Conservation (phyloP, 2,113 vertebrate genomes). For the Zosterops pallidus region DNA sequence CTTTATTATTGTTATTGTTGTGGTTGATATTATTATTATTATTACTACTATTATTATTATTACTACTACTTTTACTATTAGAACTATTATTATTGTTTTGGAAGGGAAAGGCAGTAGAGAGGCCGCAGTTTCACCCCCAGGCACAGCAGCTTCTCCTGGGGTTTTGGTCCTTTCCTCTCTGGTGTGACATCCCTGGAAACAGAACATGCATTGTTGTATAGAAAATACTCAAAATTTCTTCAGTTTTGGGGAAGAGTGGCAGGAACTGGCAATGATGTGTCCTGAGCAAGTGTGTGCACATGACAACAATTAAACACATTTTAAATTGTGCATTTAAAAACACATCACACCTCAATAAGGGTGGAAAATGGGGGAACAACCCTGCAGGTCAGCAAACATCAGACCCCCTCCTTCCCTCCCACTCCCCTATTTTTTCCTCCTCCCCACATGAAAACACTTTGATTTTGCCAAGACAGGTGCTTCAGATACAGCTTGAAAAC, state of each 20-base stretch:
- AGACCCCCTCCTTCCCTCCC: not conserved
- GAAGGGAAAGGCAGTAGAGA: not conserved
- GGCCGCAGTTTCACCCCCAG: not conserved
- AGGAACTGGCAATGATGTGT: not conserved
- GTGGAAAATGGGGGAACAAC: accelerated
- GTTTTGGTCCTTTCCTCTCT: not conserved
- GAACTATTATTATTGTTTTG: not conserved
- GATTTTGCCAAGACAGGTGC: constrained; percentile 65
- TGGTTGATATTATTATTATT: accelerated
- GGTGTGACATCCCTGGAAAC: not conserved
- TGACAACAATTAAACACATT: not conserved
- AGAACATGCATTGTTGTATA: not conserved
- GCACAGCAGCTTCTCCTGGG: not conserved
- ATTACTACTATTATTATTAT: not conserved
- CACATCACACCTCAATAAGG: not conserved
- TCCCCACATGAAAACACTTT: not conserved
- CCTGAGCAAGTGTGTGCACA: not conserved
- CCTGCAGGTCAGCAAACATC: accelerated
- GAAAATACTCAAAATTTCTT: not conserved
- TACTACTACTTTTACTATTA: not conserved
- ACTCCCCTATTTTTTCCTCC: not conserved
- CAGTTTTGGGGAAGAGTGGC: accelerated
- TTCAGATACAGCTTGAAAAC: constrained; percentile 61
- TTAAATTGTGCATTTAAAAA: not conserved
- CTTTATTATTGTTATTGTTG: not conserved